Evolutionary conservation across 2,888 invertebrate genomes (phyloP).

Genomic region (Entomobrya proxima): DNA sequence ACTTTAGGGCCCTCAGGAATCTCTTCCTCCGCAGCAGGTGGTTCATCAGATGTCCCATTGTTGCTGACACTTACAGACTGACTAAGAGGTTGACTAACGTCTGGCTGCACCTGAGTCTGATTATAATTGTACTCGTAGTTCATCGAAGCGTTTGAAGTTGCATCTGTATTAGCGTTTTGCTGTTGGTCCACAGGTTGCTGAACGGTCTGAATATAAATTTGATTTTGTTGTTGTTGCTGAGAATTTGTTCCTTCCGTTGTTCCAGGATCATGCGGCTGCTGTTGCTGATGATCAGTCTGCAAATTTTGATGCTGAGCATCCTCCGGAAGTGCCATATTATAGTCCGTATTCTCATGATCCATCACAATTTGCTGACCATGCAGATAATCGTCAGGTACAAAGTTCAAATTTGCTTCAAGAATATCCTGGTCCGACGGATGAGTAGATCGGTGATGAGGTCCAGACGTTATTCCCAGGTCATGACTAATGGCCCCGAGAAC

Average conservation of each 20-base stretch:
- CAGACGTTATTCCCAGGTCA: slow-evolving; percentile 4
- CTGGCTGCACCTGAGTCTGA: not conserved
- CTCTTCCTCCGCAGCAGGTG: not conserved
- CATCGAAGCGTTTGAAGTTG: not conserved
- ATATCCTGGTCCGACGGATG: slow-evolving; percentile 55
- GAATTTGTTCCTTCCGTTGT: not conserved
- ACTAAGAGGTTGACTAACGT: not conserved
- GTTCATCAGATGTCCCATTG: not conserved
- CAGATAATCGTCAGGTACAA: slow-evolving; percentile 52
- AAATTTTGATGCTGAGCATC: slow-evolving; percentile 12
- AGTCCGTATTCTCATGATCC: slow-evolving; percentile 28
- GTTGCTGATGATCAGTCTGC: not conserved
- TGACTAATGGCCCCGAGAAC: slow-evolving; percentile 36
- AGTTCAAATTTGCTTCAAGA: slow-evolving; percentile 42
- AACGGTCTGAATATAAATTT: slow-evolving; percentile 20
- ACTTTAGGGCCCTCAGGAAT: slow-evolving; percentile 7
- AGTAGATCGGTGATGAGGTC: not conserved
- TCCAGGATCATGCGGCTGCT: not conserved
- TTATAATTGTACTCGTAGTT: not conserved
- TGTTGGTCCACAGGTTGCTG: not conserved
- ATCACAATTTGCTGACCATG: slow-evolving; percentile 47
- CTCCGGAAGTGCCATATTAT: slow-evolving; percentile 27
- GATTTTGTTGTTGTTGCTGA: slow-evolving; percentile 2
- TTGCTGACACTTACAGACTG: too few relatives aligned
- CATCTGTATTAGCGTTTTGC: not conserved